Base-by-base conservation (phyloP, 2,888 invertebrate genomes). In the Dicranocentrus wangi region DNA sequence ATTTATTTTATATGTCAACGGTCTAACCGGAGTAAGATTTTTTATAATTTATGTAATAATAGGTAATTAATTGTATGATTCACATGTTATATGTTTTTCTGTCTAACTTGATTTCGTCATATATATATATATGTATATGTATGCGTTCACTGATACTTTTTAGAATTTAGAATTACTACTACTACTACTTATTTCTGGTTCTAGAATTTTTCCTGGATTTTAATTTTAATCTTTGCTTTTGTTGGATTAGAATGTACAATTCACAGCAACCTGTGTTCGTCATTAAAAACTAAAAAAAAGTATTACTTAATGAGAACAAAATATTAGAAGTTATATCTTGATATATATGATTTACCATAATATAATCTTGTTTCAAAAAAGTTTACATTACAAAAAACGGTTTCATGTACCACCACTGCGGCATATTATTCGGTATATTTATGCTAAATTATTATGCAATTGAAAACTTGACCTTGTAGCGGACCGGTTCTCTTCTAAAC, bases 321-420 rank as follows among this genome's bases (percentile, higher is more conserved):
- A 43, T 65, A 63, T 39, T 63, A 42, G 39, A 19, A 42, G 17
- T 19, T 19, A 63, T 61, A 32, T 28, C 2, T 17, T 55, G 1
- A 55, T 19, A 3, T 21, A 25, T 58, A 58, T 21, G 21, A 58
- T 1, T 25, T 25, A n/a, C 19, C 21, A 58, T 58, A 63, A 63
- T 19, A 42, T 39, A 65, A 42, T 42, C 7, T 42, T 65, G 43
- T 39, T 65, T 47, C 47, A 25, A 66, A 66, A 66, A 66, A 66
- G 28, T 28, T 61, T 23, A 10, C 65, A 47, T 66, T 66, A 66
- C 66, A 66, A 66, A 65, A 66, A 58, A 42, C 19, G 19, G 63
- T 63, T 39, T 17, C 32, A 28, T 63, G 21, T 42, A 63, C 39
- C 63, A 63, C 63, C 63, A 63, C 32, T 61, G 32, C 32, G 32